phyloP scores from a whole-genome alignment of 2,888 invertebrate genomes.

The Drosophila sordidula region DNA sequence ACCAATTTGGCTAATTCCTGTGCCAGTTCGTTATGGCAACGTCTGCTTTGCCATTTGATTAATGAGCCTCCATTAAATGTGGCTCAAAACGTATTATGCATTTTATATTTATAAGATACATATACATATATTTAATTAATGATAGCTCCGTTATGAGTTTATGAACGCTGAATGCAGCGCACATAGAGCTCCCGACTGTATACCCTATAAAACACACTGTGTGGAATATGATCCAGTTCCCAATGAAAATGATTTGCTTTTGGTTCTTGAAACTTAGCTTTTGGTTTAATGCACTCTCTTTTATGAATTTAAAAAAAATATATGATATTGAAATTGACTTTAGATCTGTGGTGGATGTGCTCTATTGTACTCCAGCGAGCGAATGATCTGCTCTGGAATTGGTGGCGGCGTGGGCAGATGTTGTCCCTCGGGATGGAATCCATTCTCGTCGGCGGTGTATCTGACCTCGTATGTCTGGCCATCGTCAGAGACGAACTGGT shows the following conservation, averaged over 20 bases:
- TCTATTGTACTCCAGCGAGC: slow-evolving; percentile 85
- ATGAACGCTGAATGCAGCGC: not conserved
- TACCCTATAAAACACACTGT: no score
- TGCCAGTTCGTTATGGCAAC: slow-evolving; percentile 30
- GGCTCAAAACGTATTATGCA: slow-evolving; percentile 9
- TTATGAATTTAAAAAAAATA: slow-evolving; percentile 4
- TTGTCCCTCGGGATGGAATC: slow-evolving; percentile 85
- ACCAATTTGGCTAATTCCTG: slow-evolving; percentile 59
- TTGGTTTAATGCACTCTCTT: slow-evolving; percentile 44
- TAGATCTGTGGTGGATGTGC: slow-evolving; percentile 77
- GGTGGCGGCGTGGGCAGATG: slow-evolving; percentile 86
- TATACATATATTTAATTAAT: slow-evolving; percentile 19
- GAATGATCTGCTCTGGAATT: slow-evolving; percentile 86
- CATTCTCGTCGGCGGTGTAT: slow-evolving; percentile 87
- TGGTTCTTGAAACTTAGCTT: slow-evolving; percentile 18
- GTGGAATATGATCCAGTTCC: no score
- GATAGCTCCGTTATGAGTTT: not conserved
- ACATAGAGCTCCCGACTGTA: not conserved
- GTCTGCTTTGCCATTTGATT: slow-evolving; percentile 54
- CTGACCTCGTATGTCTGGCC: slow-evolving; percentile 84
- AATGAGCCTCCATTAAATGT: slow-evolving; percentile 52
- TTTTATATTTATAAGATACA: slow-evolving; percentile 14
- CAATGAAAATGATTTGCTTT: slow-evolving; percentile 5
- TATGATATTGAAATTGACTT: not conserved
- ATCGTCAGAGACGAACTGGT: slow-evolving; percentile 86